Evolutionary conservation across 2,888 invertebrate genomes (phyloP).

Genomic region (Thelaira solivaga): DNA sequence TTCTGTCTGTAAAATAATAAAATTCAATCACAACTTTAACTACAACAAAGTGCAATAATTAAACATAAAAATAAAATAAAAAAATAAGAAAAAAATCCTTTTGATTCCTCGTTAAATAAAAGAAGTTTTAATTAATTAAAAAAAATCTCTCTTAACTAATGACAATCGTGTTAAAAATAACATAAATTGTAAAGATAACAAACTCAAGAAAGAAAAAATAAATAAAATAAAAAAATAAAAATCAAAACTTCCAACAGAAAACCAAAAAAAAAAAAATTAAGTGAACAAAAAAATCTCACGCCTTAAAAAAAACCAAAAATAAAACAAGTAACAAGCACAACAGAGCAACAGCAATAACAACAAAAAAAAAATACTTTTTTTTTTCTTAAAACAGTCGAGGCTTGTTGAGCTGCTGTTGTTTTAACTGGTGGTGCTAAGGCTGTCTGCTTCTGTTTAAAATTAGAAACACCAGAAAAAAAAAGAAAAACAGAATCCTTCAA

Average conservation of each 20-base stretch:
- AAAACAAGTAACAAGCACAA: background rate
- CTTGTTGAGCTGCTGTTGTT: constrained; percentile 18
- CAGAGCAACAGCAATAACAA: background rate
- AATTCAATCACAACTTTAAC: constrained; percentile 23
- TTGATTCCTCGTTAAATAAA: background rate
- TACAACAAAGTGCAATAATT: constrained; percentile 53
- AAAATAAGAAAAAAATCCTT: background rate
- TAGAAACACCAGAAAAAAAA: too few species aligned
- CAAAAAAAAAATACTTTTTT: too few species aligned
- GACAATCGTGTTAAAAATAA: constrained; percentile 61
- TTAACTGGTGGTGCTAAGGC: background rate
- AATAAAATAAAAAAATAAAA: constrained; percentile 23
- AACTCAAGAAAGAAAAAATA: constrained; percentile 4
- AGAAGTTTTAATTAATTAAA: constrained; percentile 56
- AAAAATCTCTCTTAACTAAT: constrained; percentile 57
- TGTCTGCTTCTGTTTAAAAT: constrained; percentile 3
- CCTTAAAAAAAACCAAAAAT: constrained; percentile 35
- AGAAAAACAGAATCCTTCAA: constrained; percentile 67
- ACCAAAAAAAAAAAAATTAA: constrained; percentile 1
- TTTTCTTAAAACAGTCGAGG: constrained; percentile 7
- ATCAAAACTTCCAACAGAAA: constrained; percentile 41
- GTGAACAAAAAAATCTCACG: constrained; percentile 51
- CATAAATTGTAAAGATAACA: constrained; percentile 56
- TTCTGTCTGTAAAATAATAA: too few species aligned
- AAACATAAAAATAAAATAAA: constrained; percentile 2